A percentile compares a stretch with the other conserved stretches of the same genome.
Evolutionary conservation across 2,888 invertebrate genomes (phyloP).

Genomic region (Drosophila infuscata): DNA sequence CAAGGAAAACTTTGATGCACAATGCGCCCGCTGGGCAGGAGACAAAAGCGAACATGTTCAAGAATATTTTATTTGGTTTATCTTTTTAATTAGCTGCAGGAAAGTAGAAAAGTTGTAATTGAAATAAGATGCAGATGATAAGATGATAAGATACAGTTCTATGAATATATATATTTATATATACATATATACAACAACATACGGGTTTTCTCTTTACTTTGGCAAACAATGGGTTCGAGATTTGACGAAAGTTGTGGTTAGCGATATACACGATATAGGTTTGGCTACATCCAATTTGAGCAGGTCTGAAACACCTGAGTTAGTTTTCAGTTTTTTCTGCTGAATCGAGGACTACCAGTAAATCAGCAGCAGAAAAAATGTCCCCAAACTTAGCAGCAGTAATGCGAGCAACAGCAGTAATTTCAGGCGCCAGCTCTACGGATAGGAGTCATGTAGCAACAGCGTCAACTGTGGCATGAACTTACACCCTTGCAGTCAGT

Average conservation of each 20-base stretch:
- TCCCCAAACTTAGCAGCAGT: conserved; percentile 48
- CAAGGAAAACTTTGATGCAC: conserved; percentile 14
- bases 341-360: conserved; percentile 51
- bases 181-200: not conserved
- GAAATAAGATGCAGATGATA: conserved; percentile 27
- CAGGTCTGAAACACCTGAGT: not conserved
- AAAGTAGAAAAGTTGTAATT: conserved; percentile 47
- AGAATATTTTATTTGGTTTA: conserved; percentile 9
- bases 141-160: conserved; percentile 20
- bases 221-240: not conserved
- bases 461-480: not conserved
- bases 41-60: conserved; percentile 2
- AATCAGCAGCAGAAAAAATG: conserved; percentile 57
- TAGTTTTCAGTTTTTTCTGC: not conserved
- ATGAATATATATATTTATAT: not conserved
- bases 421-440: conserved; percentile 44
- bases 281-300: not conserved
- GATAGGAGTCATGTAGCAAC: not conserved
- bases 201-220: conserved; percentile 33
- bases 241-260: not conserved
- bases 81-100: conserved; percentile 33
- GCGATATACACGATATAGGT: not conserved
- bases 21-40: conserved; percentile 38
- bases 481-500: conserved; percentile 21
- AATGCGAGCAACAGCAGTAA: conserved; percentile 43